A percentile compares a stretch with the other conserved stretches of the same genome.
phyloP scores from a whole-genome alignment of 2,797 vertebrate species.

The Silurus aristotelis region DNA sequence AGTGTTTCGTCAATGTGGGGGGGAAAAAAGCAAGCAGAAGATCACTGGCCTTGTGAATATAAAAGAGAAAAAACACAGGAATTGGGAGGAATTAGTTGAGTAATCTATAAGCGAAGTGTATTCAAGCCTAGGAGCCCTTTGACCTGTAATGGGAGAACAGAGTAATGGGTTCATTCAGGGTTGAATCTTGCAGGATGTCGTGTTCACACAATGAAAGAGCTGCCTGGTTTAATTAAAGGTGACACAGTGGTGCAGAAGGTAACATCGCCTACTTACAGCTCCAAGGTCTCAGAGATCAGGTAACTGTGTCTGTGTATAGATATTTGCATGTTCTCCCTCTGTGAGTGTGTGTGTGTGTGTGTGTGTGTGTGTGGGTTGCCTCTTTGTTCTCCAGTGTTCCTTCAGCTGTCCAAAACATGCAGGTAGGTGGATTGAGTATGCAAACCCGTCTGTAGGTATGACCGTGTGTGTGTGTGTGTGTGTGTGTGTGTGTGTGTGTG shows the following conservation, averaged over 20 bases:
- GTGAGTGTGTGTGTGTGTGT: constrained; percentile 10
- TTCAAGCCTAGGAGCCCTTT: background rate
- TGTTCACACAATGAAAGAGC: background rate
- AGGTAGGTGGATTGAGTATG: constrained; percentile 17
- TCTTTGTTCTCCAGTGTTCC: constrained; percentile 8
- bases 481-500: constrained; percentile 5
- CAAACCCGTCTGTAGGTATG: background rate
- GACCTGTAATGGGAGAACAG: constrained; percentile 1
- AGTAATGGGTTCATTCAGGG: constrained; percentile 9
- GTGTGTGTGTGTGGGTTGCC: constrained; percentile 20
- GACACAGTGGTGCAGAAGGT: background rate
- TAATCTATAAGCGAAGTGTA: background rate
- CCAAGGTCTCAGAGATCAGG: constrained; percentile 13
- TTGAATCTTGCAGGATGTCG: background rate
- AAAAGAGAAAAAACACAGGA: background rate
- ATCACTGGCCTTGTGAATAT: background rate
- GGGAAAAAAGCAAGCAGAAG: background rate
- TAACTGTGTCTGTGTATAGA: constrained; percentile 12
- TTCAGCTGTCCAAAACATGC: constrained; percentile 19
- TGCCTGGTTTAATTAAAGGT: constrained; percentile 15
- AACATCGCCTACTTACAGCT: background rate
- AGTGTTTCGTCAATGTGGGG: too few relatives aligned
- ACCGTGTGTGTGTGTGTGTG: background rate
- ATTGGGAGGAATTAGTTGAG: background rate
- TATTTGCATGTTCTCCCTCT: constrained; percentile 13